Conservation (phyloP, 2,797 vertebrate genomes). For the Perodicticus potto region DNA sequence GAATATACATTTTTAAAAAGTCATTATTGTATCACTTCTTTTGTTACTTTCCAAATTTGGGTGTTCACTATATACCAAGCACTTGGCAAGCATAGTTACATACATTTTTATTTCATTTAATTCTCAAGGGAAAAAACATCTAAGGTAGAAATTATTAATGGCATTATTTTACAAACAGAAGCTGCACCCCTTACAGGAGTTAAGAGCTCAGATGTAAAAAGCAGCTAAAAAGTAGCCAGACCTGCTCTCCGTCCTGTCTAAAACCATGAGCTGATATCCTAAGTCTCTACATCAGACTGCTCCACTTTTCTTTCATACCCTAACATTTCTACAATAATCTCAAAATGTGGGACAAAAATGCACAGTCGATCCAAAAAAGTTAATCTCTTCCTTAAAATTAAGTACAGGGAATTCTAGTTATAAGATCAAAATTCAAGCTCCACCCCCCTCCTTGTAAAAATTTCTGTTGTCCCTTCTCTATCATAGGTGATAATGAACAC, state of each 20-base stretch:
- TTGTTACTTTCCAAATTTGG: not conserved
- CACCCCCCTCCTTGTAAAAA: not conserved
- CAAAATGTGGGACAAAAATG: constrained; percentile 6
- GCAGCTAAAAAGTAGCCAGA: not conserved
- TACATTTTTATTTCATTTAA: not conserved
- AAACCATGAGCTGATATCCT: not conserved
- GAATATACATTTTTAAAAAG: not conserved
- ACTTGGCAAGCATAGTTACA: not conserved
- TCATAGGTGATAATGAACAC: not conserved
- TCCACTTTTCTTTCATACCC: not conserved
- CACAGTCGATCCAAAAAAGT: not conserved
- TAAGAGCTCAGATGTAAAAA: not conserved
- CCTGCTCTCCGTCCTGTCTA: not conserved
- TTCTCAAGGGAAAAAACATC: not conserved
- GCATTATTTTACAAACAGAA: not conserved
- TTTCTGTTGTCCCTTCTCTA: not conserved
- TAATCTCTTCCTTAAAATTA: constrained; percentile 44
- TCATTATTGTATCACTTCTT: not conserved
- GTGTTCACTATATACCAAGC: not conserved
- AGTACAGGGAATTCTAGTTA: not conserved
- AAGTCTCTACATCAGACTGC: not conserved
- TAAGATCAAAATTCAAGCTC: not conserved
- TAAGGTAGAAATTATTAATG: not conserved
- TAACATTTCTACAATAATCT: not conserved
- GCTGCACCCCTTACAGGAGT: not conserved